Conservation (phyloP, 2,888 invertebrate genomes). For the Philereme transversata region DNA sequence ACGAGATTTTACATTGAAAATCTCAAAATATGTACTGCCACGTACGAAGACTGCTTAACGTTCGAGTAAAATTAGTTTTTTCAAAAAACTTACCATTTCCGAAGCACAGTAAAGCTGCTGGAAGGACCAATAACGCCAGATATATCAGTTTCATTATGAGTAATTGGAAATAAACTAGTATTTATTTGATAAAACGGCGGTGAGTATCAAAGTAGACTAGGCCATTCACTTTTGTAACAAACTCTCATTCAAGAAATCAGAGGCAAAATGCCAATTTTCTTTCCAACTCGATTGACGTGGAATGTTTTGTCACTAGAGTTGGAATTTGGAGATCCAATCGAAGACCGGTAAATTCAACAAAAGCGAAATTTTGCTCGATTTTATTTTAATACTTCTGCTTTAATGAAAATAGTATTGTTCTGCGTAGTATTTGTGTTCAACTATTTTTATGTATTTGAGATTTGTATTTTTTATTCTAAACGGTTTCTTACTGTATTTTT, state of each 20-base stretch:
- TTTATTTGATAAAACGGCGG: constrained; percentile 51
- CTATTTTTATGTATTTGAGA: too few species aligned
- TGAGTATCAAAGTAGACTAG: constrained; percentile 58
- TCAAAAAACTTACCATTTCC: constrained; percentile 87
- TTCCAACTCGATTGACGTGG: constrained; percentile 85
- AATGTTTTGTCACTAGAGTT: constrained; percentile 75
- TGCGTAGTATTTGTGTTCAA: too few species aligned
- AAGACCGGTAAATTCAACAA: constrained; percentile 35
- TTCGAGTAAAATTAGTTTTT: constrained; percentile 44
- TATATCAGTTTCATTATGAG: constrained; percentile 88
- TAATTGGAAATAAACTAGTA: constrained; percentile 46
- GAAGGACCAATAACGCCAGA: constrained; percentile 86
- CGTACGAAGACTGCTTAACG: constrained; percentile 55
- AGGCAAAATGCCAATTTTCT: constrained; percentile 76
- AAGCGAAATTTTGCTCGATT: constrained; percentile 6
- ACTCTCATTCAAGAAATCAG: constrained; percentile 63
- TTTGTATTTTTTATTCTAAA: neutral
- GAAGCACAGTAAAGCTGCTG: constrained; percentile 88
- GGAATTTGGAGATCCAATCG: constrained; percentile 23
- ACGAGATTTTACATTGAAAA: constrained; percentile 61
- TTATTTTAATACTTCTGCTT: neutral
- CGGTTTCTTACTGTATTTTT: neutral
- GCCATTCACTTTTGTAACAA: constrained; percentile 74
- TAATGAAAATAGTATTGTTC: too few species aligned
- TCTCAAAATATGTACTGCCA: constrained; percentile 63